Conservation (phyloP, 2,888 invertebrate genomes). For the Phyllotreta striolata region DNA sequence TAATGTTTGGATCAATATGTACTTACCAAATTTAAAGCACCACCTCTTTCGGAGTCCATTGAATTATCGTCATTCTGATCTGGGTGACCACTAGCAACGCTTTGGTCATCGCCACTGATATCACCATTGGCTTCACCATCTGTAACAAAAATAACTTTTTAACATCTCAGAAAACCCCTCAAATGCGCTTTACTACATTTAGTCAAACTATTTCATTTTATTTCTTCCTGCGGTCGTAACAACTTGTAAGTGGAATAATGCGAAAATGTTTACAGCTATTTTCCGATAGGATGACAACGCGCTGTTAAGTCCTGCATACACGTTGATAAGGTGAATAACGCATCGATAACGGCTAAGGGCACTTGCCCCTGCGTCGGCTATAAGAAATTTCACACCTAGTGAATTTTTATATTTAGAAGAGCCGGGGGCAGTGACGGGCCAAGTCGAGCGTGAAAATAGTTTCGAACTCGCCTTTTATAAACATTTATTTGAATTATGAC, state of each 20-base stretch:
- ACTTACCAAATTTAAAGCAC: constrained; percentile 71
- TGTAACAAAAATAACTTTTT: constrained; percentile 47
- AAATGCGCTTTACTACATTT: no score
- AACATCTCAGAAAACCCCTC: no score
- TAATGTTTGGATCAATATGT: neutral
- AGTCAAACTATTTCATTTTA: neutral
- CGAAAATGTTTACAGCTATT: constrained; percentile 52
- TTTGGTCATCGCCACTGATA: constrained; percentile 70
- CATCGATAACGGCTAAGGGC: constrained; percentile 47
- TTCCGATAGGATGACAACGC: constrained; percentile 55
- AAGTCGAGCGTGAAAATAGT: constrained; percentile 56
- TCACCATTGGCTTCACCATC: constrained; percentile 70
- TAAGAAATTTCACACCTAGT: constrained; percentile 58
- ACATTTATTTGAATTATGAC: constrained; percentile 26
- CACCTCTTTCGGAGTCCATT: constrained; percentile 69
- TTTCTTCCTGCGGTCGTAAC: constrained; percentile 1
- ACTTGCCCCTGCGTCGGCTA: constrained; percentile 42
- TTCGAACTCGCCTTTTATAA: constrained; percentile 43
- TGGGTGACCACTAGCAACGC: constrained; percentile 67
- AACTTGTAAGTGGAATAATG: constrained; percentile 37
- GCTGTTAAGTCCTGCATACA: constrained; percentile 60
- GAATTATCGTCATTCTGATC: constrained; percentile 69
- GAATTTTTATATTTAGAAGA: constrained; percentile 61
- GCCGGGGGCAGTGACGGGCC: constrained; percentile 46
- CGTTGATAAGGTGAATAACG: constrained; percentile 56